These are phyloP conservation scores for Alouatta palliata DNA, from an alignment of 2,113 vertebrate genomes.

Conservation along the genomic window DNA sequence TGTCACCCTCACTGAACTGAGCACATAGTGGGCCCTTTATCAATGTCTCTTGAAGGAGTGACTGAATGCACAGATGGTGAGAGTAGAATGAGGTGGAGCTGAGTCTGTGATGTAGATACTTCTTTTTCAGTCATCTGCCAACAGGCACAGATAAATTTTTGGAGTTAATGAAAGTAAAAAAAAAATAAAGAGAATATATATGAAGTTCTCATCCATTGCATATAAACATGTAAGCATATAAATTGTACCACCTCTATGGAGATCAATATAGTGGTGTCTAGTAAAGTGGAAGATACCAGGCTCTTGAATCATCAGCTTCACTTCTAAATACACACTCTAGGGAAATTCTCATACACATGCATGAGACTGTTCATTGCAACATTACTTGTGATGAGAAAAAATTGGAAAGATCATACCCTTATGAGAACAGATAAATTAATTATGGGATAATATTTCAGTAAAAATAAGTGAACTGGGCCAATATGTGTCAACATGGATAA, in stretches of 20 bases:
- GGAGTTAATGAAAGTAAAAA: background rate
- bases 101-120: background rate
- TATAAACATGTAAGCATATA: background rate
- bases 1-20: background rate
- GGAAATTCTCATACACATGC: background rate
- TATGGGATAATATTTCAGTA: background rate
- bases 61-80: background rate
- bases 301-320: background rate
- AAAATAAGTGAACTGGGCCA: background rate
- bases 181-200: background rate
- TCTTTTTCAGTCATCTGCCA: background rate
- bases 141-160: background rate
- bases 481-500: background rate
- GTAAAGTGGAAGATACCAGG: background rate
- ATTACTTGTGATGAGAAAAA: background rate
- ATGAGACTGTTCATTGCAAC: background rate
- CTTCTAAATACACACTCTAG: background rate
- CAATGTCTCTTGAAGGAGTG: background rate
- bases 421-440: background rate
- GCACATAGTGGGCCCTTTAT: background rate
- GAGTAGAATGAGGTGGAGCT: background rate
- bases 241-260: background rate
- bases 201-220: background rate
- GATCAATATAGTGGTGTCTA: background rate
- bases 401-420: background rate